These are phyloP conservation scores for Chloroceryle aenea DNA, from an alignment of 2,113 vertebrate species.

Conservation along the genomic window DNA sequence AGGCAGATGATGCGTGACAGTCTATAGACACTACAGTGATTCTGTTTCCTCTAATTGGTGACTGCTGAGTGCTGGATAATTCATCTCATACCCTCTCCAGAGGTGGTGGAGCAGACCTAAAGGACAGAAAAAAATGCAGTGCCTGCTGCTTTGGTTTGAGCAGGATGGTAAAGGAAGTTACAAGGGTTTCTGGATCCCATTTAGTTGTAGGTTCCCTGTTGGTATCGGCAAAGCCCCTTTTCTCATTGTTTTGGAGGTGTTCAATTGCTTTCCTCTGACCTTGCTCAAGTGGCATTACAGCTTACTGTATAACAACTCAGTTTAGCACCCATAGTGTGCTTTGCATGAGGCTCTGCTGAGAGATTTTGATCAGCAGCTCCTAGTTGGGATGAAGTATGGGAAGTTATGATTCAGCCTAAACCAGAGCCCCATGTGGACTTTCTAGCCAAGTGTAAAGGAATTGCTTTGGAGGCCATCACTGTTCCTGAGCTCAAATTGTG, in stretches of 20 bases:
- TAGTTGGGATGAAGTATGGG: neutral
- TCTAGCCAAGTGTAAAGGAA: neutral
- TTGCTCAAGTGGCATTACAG: neutral
- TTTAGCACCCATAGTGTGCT: neutral
- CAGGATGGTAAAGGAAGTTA: neutral
- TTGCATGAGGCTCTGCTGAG: neutral
- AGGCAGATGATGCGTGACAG: neutral
- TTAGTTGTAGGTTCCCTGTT: neutral
- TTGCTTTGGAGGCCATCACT: neutral
- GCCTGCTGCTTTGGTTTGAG: neutral
- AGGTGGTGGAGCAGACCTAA: neutral
- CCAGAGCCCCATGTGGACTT: neutral
- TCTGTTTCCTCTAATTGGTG: neutral
- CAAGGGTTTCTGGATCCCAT: neutral
- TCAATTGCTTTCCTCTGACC: neutral
- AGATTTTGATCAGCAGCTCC: neutral
- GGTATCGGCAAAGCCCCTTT: neutral
- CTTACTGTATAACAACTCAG: neutral
- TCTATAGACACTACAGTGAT: neutral
- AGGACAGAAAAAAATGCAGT: neutral
- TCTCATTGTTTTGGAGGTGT: neutral
- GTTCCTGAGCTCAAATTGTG: neutral
- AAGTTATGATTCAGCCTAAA: no score
- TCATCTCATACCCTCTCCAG: neutral
- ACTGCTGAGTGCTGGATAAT: neutral